A percentile compares a stretch with the other conserved stretches of the same genome.
These are phyloP conservation scores for Eristalis tenax DNA, from an alignment of 2,888 invertebrate genomes.

Conservation along the genomic window DNA sequence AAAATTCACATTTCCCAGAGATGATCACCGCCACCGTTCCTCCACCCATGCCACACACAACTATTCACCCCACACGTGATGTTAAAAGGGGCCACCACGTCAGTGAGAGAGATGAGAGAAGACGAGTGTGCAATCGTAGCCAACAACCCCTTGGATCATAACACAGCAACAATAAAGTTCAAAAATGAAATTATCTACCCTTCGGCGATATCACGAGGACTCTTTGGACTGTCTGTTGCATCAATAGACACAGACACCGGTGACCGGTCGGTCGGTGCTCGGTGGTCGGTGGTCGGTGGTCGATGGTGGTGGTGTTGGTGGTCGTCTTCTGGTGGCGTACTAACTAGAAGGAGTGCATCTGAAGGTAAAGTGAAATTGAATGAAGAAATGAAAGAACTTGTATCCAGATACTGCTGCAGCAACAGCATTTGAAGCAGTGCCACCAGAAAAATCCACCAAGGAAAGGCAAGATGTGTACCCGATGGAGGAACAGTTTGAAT, in stretches of 20 bases:
- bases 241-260: conserved; percentile 27
- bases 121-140: neutral
- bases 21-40: conserved; percentile 15
- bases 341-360: conserved; percentile 56
- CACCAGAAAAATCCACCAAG: conserved; percentile 42
- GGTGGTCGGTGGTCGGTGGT: too few species aligned
- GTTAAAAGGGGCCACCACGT: neutral
- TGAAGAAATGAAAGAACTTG: conserved; percentile 65
- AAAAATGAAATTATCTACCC: conserved; percentile 71
- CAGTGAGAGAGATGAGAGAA: conserved; percentile 3
- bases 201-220: conserved; percentile 65
- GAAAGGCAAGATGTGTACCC: neutral
- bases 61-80: neutral
- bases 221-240: conserved; percentile 69
- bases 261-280: neutral
- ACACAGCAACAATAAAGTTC: conserved; percentile 66
- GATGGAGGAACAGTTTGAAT: conserved; percentile 40
- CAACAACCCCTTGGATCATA: conserved; percentile 55
- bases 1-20: conserved; percentile 68
- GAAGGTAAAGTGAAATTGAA: conserved; percentile 70
- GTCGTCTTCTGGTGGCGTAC: neutral
- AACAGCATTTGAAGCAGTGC: too few species aligned
- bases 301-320: neutral
- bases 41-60: neutral
- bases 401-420: conserved; percentile 44